A percentile compares a stretch with the other conserved stretches of the same genome.
These are phyloP conservation scores for Magallana gigas DNA, from an alignment of 1,140 invertebrate genomes.

Conservation along the genomic window DNA sequence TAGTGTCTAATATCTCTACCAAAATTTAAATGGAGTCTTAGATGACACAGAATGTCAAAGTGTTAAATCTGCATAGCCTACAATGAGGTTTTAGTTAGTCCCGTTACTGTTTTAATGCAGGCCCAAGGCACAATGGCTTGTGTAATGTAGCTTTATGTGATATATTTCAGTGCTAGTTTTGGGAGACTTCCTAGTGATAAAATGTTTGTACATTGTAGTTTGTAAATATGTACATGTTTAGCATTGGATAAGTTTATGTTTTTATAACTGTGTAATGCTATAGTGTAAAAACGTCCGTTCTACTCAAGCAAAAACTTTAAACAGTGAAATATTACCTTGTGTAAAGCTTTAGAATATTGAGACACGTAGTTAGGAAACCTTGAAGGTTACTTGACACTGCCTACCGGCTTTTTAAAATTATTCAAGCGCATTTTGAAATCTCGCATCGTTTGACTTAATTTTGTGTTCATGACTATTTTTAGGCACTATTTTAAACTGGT, in stretches of 20 bases:
- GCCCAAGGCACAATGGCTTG: conserved; percentile 22
- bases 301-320: conserved; percentile 7
- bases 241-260: not conserved
- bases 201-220: not conserved
- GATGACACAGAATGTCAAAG: not conserved
- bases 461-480: no score
- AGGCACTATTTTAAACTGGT: no score
- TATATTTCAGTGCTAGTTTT: conserved; percentile 15
- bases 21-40: not conserved
- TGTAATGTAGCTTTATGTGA: conserved; percentile 3
- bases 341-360: no score
- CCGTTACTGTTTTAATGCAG: not conserved
- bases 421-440: no score
- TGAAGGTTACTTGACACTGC: no score
- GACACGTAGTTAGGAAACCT: no score
- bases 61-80: not conserved
- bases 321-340: no score
- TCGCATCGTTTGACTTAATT: no score
- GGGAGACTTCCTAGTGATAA: conserved; percentile 27
- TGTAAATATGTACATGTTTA: conserved; percentile 22
- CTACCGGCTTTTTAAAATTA: no score
- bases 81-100: not conserved
- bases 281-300: not conserved
- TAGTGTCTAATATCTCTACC: not conserved
- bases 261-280: not conserved